Base-by-base conservation (phyloP, 2,113 vertebrate species). In the Hippocampus comes region DNA sequence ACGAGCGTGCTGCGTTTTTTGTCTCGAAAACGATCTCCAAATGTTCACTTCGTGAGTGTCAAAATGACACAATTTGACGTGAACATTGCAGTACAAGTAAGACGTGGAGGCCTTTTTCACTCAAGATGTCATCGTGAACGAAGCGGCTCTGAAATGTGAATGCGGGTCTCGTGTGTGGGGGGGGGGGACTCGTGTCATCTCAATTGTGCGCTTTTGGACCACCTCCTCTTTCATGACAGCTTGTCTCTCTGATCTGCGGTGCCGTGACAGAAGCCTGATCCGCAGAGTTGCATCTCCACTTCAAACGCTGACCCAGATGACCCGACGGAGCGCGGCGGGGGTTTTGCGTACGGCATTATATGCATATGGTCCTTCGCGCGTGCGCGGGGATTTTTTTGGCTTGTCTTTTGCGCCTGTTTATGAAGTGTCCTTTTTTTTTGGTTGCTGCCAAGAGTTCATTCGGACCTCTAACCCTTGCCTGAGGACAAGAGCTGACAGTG, bases 231-330 rank as follows among this genome's bases (percentile, higher is more conserved):
- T 67, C 4, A 42, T 79, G 73, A 79, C 77, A 23, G 70, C 69
- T 63, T 73, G 77, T 77, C 55, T 38, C 79, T 80, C 75, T 78
- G 87, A 88, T 87, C 83, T 81, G 76, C 74, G 77, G 66, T 74
- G 78, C 69, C n/a, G 69, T 78, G 83, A 81, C 85, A 77, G 78
- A 46, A 76, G 75, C 63, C 63, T 60, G 80, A 74, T 90, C 81
- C 74, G 77, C 69, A 64, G 74, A 82, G 82, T 80, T 59, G 71
- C 71, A 75, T 78, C 84, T 82, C 77, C 79, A 78, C 85, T 84
- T 90, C 80, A 85, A 86, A 85, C 77, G 68, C 74, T 57, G 68
- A 82, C 69, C 63, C 75, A 76, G 86, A 86, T 80, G 77, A 83
- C 83, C 87, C 30, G 1, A 74, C 75, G 9, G 63, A 34, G 72